phyloP scores from a whole-genome alignment of 64 coral and sea anemone species.

The Porites australiensis region DNA sequence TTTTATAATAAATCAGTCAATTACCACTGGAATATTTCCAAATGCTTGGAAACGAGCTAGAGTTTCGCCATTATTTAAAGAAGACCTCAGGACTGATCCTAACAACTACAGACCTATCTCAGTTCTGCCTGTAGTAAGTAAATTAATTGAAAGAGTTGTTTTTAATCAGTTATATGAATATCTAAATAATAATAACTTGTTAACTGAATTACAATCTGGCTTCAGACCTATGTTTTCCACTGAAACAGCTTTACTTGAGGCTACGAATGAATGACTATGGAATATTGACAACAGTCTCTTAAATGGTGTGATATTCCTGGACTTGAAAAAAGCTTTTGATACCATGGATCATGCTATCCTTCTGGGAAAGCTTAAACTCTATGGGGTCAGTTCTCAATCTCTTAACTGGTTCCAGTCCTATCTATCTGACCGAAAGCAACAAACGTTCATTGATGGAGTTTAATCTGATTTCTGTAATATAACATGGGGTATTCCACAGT shows the following conservation, averaged over 20 bases:
- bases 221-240: neutral
- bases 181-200: neutral
- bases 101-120: slow-evolving; percentile 28
- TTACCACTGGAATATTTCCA: too few relatives aligned
- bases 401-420: slow-evolving; percentile 54
- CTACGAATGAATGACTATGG: neutral
- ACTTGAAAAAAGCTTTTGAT: slow-evolving; percentile 42
- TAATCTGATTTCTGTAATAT: too few relatives aligned
- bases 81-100: slow-evolving; percentile 27
- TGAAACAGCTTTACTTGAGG: neutral
- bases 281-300: neutral
- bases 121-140: neutral
- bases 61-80: slow-evolving; percentile 14
- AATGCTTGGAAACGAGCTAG: too few relatives aligned
- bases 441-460: too few relatives aligned
- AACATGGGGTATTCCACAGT: too few relatives aligned
- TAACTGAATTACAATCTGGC: neutral
- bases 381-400: slow-evolving; percentile 21
- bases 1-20: too few relatives aligned
- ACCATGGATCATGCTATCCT: slow-evolving; percentile 42
- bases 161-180: neutral
- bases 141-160: slow-evolving; percentile 5
- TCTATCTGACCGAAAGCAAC: too few relatives aligned
- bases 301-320: slow-evolving; percentile 34
- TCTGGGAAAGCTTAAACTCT: slow-evolving; percentile 27